These are phyloP conservation scores for Homarus gammarus DNA, from an alignment of 2,888 invertebrate genomes.

Conservation along the genomic window DNA sequence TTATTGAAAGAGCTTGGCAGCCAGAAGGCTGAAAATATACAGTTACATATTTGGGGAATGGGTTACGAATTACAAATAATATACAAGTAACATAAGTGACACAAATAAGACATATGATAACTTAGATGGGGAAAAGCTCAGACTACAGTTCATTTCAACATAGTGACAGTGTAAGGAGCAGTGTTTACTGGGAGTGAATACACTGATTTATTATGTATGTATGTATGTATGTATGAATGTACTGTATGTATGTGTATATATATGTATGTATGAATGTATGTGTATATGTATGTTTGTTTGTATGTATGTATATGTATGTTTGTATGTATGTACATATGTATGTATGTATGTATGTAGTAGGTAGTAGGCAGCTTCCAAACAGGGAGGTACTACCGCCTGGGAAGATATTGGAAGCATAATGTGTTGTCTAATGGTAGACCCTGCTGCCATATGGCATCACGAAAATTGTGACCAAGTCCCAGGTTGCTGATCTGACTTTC, in stretches of 20 bases:
- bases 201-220: not conserved
- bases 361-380: no score
- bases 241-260: conserved; percentile 12
- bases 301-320: not conserved
- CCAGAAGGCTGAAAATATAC: not conserved
- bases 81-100: not conserved
- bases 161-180: no score
- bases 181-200: not conserved
- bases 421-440: no score
- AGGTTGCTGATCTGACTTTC: no score
- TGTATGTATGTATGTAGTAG: not conserved
- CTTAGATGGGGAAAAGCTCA: no score
- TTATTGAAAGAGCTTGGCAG: no score
- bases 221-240: conserved; percentile 11
- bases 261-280: conserved; percentile 20
- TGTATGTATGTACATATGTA: not conserved
- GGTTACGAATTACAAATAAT: not conserved
- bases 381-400: no score
- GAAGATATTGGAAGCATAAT: not conserved
- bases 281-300: not conserved
- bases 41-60: not conserved
- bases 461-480: no score
- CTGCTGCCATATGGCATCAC: no score
- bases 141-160: no score
- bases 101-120: no score